Conservation (phyloP, 2,113 vertebrate genomes). For the Actenoides hombroni region DNA sequence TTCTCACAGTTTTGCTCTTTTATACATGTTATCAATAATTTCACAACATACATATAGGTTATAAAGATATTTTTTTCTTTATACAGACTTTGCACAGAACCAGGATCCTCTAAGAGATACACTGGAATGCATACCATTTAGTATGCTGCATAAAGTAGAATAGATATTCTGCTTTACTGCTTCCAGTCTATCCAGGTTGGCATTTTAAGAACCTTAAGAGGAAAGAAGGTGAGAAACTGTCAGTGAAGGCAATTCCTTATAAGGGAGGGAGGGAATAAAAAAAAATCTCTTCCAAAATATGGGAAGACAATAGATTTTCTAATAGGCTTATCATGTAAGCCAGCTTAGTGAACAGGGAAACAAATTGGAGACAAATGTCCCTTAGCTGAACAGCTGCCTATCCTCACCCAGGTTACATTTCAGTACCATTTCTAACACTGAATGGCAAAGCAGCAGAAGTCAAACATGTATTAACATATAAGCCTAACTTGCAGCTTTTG, state of each 20-base stretch:
- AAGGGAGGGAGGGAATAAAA: no score
- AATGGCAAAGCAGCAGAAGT: not conserved
- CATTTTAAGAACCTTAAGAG: not conserved
- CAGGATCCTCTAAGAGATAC: not conserved
- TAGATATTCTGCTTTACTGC: not conserved
- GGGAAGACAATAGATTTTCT: not conserved
- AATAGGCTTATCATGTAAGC: not conserved
- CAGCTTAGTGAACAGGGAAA: not conserved
- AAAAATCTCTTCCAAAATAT: not conserved
- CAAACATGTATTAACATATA: fast-evolving
- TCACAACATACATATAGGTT: not conserved
- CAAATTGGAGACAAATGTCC: not conserved
- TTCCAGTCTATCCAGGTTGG: not conserved
- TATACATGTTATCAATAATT: not conserved
- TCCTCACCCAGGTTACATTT: not conserved
- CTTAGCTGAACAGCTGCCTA: not conserved
- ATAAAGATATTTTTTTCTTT: not conserved
- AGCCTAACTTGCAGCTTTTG: not conserved
- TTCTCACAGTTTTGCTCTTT: not conserved
- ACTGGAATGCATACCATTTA: not conserved
- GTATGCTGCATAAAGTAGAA: no score
- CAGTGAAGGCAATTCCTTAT: not conserved
- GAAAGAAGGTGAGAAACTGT: not conserved
- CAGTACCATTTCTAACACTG: not conserved
- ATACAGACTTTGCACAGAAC: not conserved